Base-by-base conservation (phyloP, 2,797 vertebrate species). In the Podarcis lilfordi region DNA sequence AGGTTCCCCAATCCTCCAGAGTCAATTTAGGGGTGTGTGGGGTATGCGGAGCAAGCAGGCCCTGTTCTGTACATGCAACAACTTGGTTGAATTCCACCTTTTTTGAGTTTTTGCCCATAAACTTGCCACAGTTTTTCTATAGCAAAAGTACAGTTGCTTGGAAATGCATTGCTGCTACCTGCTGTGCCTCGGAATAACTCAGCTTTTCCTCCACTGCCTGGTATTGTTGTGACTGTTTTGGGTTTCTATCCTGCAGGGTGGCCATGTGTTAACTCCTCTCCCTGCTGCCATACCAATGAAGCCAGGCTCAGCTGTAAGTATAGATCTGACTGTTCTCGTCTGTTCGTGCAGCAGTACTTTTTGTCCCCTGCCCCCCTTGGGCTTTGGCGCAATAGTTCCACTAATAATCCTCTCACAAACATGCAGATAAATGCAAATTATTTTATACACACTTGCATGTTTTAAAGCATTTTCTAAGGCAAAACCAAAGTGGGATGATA, bases 231-330 rank as follows among this genome's bases (percentile, higher is more conserved):
- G 43, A 40, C 23, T 66, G 64, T 69, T 50, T 13, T 75, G 29
- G 19, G 82, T 80, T 61, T 84, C 95, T 68, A 83, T 35, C 92
- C 61, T 7, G 86, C 95, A 99, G 99, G 99, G 99, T 64, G 99
- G 99, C 91, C 99, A 99, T 69, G 98, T 99, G 94, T 93, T 99
- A 96, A 99, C 99, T 0, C 97, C 99, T 5, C 96, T 99, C 10
- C 99, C 99, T 89, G 98, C 97, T 13, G 99, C 98, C 77, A 99
- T 97, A 0, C 98, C 98, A 59, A 96, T 98, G 97, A 99, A 99
- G 91, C 99, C 99, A 40, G 99, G 99, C 91, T 99, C 99, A 93
- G 98, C 99, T 1, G 99, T 99, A 95, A 98, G 99, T 98, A 89
- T 82, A 35, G 35, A 7, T 75, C 8, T 66, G n/a, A 71, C 55